A percentile compares a stretch with the other conserved stretches of the same genome.
These are phyloP conservation scores for Drosophila limbata DNA, from an alignment of 2,888 invertebrate genomes.

Conservation along the genomic window DNA sequence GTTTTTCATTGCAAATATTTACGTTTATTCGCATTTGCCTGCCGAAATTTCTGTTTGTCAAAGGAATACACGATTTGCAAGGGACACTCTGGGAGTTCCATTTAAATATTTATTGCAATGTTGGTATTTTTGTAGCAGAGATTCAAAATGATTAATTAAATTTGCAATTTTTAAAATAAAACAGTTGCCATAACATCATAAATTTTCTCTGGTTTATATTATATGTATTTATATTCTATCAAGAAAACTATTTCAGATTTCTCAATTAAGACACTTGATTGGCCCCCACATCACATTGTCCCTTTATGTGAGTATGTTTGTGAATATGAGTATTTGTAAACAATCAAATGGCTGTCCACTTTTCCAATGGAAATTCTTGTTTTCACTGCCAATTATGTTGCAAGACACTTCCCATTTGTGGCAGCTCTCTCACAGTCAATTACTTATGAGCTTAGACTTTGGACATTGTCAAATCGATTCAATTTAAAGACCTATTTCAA, in stretches of 20 bases:
- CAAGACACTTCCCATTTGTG: slow-evolving; percentile 30
- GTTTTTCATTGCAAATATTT: slow-evolving; percentile 54
- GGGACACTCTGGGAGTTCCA: slow-evolving; percentile 8
- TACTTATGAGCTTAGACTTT: slow-evolving; percentile 30
- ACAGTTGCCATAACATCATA: not conserved
- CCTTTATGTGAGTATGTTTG: not conserved
- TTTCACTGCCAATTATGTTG: slow-evolving; percentile 41
- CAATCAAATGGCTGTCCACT: slow-evolving; percentile 53
- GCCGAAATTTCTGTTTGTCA: slow-evolving; percentile 18
- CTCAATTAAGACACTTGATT: slow-evolving; percentile 3
- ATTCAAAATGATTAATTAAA: not conserved
- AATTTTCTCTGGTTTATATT: not conserved
- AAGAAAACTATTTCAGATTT: not conserved
- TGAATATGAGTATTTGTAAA: not conserved
- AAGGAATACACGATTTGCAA: slow-evolving; percentile 20
- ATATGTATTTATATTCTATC: not conserved
- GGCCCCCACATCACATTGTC: slow-evolving; percentile 43
- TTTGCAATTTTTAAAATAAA: not conserved
- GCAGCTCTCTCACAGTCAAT: slow-evolving; percentile 15
- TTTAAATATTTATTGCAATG: slow-evolving; percentile 22
- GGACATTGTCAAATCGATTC: slow-evolving; percentile 57
- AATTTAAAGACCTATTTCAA: slow-evolving; percentile 32
- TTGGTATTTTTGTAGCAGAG: not conserved
- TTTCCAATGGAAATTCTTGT: slow-evolving; percentile 44
- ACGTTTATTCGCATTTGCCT: slow-evolving; percentile 21